A percentile compares a stretch with the other conserved stretches of the same genome.
Evolutionary conservation across 2,888 invertebrate species (phyloP).

Genomic region (Ectobius pallidus): DNA sequence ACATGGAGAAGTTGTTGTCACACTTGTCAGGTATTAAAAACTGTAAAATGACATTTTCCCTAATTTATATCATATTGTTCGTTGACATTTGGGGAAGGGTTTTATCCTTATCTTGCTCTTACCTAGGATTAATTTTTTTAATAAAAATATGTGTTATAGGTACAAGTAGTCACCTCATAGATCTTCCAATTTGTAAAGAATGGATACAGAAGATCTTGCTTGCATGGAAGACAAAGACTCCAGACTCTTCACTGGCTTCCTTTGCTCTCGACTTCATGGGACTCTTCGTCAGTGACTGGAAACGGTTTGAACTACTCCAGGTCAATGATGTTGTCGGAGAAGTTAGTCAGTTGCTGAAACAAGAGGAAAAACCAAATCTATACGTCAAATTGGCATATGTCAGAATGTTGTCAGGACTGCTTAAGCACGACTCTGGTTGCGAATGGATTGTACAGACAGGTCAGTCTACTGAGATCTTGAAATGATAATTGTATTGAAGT

Average conservation of each 20-base stretch:
- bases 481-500: too few species aligned
- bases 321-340: slow-evolving; percentile 54
- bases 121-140: too few species aligned
- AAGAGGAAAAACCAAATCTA: slow-evolving; percentile 56
- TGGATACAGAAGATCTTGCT: slow-evolving; percentile 47
- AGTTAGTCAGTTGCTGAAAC: slow-evolving; percentile 51
- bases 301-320: slow-evolving; percentile 64
- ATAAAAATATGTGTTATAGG: slow-evolving; percentile 26
- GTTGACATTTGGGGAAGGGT: not conserved
- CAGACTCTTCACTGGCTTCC: slow-evolving; percentile 59
- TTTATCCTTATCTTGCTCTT: too few species aligned
- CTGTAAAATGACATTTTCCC: not conserved
- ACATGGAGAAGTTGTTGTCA: slow-evolving; percentile 67
- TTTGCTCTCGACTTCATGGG: slow-evolving; percentile 70
- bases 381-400: slow-evolving; percentile 72
- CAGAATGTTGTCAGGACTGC: slow-evolving; percentile 64
- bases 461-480: too few species aligned
- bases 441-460: slow-evolving; percentile 62
- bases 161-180: not conserved
- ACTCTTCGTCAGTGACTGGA: slow-evolving; percentile 64
- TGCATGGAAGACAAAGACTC: slow-evolving; percentile 49
- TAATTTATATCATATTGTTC: not conserved
- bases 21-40: slow-evolving; percentile 51
- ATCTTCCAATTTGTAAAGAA: slow-evolving; percentile 16
- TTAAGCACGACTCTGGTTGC: slow-evolving; percentile 68